These are phyloP conservation scores for Papio anubis DNA, from an alignment of 2,113 vertebrate genomes.

Conservation along the genomic window DNA sequence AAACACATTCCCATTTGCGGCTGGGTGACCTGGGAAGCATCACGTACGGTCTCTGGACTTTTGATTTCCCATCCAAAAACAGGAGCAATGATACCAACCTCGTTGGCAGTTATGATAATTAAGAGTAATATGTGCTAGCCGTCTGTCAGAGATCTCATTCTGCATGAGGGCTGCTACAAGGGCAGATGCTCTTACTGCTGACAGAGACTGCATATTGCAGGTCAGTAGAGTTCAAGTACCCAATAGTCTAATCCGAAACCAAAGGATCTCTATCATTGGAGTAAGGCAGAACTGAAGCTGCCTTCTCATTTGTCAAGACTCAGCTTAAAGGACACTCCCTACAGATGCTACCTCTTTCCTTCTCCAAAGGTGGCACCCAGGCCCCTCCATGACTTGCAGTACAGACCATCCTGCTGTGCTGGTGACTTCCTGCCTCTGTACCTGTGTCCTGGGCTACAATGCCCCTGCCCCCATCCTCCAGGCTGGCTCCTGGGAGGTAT, in stretches of 20 bases:
- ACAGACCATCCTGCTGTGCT: neutral
- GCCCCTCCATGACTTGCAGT: rapidly evolving
- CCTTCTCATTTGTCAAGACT: neutral
- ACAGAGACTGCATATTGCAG: rapidly evolving
- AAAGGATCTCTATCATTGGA: rapidly evolving
- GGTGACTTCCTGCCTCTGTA: rapidly evolving
- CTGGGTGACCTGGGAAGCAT: neutral
- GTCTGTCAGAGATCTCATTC: neutral
- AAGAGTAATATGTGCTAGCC: rapidly evolving
- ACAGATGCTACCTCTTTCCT: rapidly evolving
- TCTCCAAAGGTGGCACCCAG: rapidly evolving
- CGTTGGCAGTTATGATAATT: rapidly evolving
- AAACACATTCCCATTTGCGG: neutral
- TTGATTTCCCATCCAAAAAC: neutral
- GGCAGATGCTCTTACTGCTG: no score
- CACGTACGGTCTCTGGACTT: rapidly evolving
- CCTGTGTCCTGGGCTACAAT: rapidly evolving
- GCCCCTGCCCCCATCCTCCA: no score
- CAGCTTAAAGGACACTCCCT: neutral
- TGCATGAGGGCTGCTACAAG: rapidly evolving
- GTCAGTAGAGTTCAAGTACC: rapidly evolving
- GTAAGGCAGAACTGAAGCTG: rapidly evolving
- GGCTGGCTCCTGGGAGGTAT: no score
- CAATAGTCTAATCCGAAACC: no score
- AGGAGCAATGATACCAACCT: rapidly evolving